Evolutionary conservation across 2,888 invertebrate genomes (phyloP), one percentile per base, ranked within the genome.

Genomic region (Boloria euphrosyne): DNA sequence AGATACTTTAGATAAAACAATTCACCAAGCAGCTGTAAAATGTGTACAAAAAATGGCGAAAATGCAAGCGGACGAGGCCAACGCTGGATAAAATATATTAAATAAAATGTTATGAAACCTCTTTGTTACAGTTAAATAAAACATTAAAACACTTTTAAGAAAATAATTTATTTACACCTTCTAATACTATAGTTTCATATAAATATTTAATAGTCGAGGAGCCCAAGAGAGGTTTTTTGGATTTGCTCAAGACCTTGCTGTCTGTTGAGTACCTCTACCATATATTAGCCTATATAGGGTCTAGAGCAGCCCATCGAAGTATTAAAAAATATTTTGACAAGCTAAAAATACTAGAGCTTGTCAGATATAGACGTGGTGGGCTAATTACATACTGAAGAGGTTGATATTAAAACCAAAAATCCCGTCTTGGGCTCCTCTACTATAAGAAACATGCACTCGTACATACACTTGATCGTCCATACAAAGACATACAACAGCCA

Each of bases 21-120:
- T 97, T 64, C 97, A 97, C 80, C 94, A 95, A 78, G 96, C 96
- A 13, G 97, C 97, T 2, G 91, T 95, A 46, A 96, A 96, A 78
- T 94, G 94, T 51, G 85, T 96, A 38, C 93, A 95, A 76, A 94
- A 93, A 75, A 82, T 89, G 78, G 84, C 90, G 3, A 93, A 92
- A 71, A 68, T 84, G 13, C 79, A 81, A 55, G 82, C 85, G 0
- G 80, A 80, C n/a, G 84, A 87, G 54, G 85, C 84, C 0, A 79
- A 82, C 53, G 85, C 86, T 0, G 87, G 80, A 4, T 87, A 79
- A 82, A 62, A 57, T 49, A 47, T 66, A 67, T 63, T 50, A 47
- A 53, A 57, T 53, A 38, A 57, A 51, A 44, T 62, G 16, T 47
- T n/a, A 14, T 47, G 5, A n/a, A 6, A 47, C 4, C 1, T n/a